phyloP scores from a whole-genome alignment of 2,888 invertebrate species.

The Boloria selene region DNA sequence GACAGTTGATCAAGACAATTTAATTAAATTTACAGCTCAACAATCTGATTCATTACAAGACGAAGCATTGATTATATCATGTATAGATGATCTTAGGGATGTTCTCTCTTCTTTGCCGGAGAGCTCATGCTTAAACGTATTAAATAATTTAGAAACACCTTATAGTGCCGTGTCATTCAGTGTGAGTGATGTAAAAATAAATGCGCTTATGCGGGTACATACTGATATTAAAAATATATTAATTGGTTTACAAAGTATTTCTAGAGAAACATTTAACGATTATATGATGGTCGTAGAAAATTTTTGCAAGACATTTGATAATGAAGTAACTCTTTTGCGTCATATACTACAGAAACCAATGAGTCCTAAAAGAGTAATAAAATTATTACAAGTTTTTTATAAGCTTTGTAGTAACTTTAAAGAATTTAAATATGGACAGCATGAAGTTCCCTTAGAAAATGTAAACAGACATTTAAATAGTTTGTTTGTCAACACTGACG shows the following conservation, averaged over 20 bases:
- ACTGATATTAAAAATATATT: conserved; percentile 60
- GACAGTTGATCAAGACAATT: conserved; percentile 60
- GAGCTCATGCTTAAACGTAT: conserved; percentile 64
- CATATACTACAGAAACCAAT: conserved; percentile 57
- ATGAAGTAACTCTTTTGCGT: conserved; percentile 61
- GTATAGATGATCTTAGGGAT: conserved; percentile 62
- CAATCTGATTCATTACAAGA: conserved; percentile 50
- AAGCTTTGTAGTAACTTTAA: conserved; percentile 53
- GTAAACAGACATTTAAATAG: conserved; percentile 44
- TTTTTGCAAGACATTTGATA: conserved; percentile 62
- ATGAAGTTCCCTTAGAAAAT: conserved; percentile 51
- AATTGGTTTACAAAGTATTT: conserved; percentile 56
- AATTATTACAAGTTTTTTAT: conserved; percentile 65
- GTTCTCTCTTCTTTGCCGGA: conserved; percentile 48
- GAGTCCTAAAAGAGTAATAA: conserved; percentile 64
- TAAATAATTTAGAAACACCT: conserved; percentile 50
- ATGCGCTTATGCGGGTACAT: conserved; percentile 57
- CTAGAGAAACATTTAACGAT: conserved; percentile 51
- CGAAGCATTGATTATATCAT: conserved; percentile 63
- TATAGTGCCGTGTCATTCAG: not conserved
- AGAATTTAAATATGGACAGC: conserved; percentile 52
- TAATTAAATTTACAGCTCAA: conserved; percentile 58
- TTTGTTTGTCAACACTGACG: conserved; percentile 51
- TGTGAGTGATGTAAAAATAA: conserved; percentile 53
- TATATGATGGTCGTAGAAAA: conserved; percentile 62